Evolutionary conservation across 1,140 invertebrate species (phyloP).

Genomic region (Oncopodura yosiiana): DNA sequence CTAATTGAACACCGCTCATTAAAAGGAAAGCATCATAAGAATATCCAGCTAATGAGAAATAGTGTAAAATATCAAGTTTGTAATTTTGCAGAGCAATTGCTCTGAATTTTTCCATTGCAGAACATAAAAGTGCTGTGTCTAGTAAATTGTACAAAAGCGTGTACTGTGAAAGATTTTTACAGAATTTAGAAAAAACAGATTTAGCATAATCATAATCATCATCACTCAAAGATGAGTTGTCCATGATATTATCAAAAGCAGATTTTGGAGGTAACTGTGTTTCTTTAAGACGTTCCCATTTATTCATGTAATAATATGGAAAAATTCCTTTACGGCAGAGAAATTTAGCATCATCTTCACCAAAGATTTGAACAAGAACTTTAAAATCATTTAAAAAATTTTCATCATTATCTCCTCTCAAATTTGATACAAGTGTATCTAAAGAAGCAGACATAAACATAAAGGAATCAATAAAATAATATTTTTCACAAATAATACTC

Average conservation of each 20-base stretch:
- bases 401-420: no score
- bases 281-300: slow-evolving; percentile 28
- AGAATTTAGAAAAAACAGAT: slow-evolving; percentile 35
- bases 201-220: slow-evolving; percentile 36
- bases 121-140: slow-evolving; percentile 30
- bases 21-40: slow-evolving; percentile 36
- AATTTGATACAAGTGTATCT: slow-evolving; percentile 4
- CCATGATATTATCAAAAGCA: slow-evolving; percentile 21
- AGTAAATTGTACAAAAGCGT: slow-evolving; percentile 36
- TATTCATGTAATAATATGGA: slow-evolving; percentile 13
- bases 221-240: background rate
- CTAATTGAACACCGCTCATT: slow-evolving; percentile 19
- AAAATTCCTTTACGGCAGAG: slow-evolving; percentile 12
- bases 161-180: slow-evolving; percentile 34
- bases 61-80: slow-evolving; percentile 35
- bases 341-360: background rate
- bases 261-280: slow-evolving; percentile 21
- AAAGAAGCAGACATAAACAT: slow-evolving; percentile 7
- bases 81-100: slow-evolving; percentile 12
- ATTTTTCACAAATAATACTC: slow-evolving; percentile 6
- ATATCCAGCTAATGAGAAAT: slow-evolving; percentile 36
- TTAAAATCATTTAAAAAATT: background rate
- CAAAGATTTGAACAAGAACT: background rate
- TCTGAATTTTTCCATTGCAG: slow-evolving; percentile 37
- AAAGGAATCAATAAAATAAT: slow-evolving; percentile 15